Evolutionary conservation across 1,140 invertebrate species (phyloP).

Genomic region (Euschistus heros): DNA sequence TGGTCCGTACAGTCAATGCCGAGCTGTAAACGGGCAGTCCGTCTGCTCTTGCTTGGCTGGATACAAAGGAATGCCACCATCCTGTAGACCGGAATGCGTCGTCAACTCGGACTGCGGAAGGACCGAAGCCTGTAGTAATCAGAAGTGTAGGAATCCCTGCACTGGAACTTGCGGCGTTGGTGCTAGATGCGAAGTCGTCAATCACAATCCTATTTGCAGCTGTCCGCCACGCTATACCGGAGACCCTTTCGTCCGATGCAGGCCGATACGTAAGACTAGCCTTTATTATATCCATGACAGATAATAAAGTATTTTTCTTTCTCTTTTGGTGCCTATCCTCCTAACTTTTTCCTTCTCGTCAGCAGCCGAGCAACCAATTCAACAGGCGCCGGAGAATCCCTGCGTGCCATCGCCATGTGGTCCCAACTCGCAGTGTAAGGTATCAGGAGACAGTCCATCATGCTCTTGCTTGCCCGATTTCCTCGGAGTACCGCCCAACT

Average conservation of each 20-base stretch:
- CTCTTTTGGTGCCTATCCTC: not conserved
- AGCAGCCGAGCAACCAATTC: constrained; percentile 3
- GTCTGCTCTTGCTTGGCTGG: constrained; percentile 54
- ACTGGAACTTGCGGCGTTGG: constrained; percentile 53
- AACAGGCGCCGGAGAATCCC: constrained; percentile 31
- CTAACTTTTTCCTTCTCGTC: not conserved
- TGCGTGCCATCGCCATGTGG: constrained; percentile 54
- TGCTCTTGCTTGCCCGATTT: constrained; percentile 53
- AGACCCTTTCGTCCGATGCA: constrained; percentile 58
- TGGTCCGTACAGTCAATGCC: constrained; percentile 48
- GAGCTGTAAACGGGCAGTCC: constrained; percentile 46
- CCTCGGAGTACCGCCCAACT: constrained; percentile 46
- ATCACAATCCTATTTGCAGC: constrained; percentile 55
- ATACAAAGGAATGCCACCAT: constrained; percentile 58
- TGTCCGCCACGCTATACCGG: constrained; percentile 55
- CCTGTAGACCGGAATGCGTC: constrained; percentile 60
- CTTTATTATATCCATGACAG: not conserved
- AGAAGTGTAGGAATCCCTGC: constrained; percentile 61
- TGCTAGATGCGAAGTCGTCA: constrained; percentile 52
- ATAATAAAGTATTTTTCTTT: not conserved
- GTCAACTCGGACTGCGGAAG: constrained; percentile 59
- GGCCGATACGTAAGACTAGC: constrained; percentile 35
- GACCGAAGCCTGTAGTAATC: constrained; percentile 52
- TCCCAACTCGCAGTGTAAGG: constrained; percentile 50
- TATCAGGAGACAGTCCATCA: constrained; percentile 41